Conservation (phyloP, 2,797 vertebrate genomes). For the Botia kubotai region DNA sequence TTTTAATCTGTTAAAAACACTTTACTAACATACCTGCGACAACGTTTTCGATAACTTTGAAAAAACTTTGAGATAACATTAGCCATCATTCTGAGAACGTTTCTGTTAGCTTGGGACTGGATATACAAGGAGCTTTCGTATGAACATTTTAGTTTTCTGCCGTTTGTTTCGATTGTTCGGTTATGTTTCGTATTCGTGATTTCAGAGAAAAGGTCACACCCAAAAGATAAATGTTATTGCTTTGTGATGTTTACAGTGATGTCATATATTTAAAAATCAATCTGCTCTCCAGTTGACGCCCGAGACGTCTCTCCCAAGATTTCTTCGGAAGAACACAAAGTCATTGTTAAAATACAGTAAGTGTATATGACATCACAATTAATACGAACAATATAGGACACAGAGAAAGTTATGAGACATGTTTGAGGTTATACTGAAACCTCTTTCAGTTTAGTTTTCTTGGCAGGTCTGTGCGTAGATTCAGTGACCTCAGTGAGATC, state of each 20-base stretch:
- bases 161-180: not conserved
- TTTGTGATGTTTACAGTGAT: not conserved
- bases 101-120: not conserved
- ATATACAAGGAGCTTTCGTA: not conserved
- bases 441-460: not conserved
- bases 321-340: not conserved
- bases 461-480: not conserved
- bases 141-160: not conserved
- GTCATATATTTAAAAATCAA: not conserved
- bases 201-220: constrained; percentile 2
- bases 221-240: not conserved
- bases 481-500: not conserved
- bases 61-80: too few relatives aligned
- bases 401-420: not conserved
- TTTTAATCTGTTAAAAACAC: too few relatives aligned
- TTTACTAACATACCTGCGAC: too few relatives aligned
- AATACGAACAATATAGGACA: not conserved
- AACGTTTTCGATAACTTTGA: too few relatives aligned
- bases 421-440: not conserved
- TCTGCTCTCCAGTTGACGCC: not conserved
- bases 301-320: not conserved
- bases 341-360: not conserved
- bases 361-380: not conserved
- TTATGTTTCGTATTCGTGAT: constrained; percentile 4
- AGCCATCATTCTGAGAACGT: too few relatives aligned